These are phyloP conservation scores for Eupithecia subfuscata DNA, from an alignment of 2,888 invertebrate species.

Conservation along the genomic window DNA sequence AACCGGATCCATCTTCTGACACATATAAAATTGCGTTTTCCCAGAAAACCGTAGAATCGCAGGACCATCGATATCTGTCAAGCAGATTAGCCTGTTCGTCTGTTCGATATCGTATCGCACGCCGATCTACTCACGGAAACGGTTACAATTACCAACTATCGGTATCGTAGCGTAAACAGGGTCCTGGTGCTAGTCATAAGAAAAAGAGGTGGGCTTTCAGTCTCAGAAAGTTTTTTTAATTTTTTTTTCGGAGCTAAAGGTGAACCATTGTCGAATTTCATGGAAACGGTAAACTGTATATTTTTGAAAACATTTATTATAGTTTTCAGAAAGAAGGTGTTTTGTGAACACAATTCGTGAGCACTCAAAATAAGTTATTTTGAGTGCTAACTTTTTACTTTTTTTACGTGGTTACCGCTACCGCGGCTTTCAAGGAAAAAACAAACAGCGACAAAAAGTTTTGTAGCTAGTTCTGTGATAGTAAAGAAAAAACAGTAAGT, in stretches of 20 bases:
- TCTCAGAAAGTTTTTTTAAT: neutral
- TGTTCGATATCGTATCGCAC: conserved; percentile 74
- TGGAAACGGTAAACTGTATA: neutral
- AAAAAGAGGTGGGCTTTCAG: neutral
- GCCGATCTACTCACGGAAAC: conserved; percentile 69
- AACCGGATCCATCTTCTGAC: neutral
- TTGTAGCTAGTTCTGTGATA: no score
- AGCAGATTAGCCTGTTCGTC: conserved; percentile 61
- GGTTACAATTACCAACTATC: conserved; percentile 76
- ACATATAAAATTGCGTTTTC: neutral
- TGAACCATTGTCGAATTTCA: neutral
- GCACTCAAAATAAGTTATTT: no score
- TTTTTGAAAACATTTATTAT: no score
- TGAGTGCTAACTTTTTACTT: no score
- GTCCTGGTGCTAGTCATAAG: conserved; percentile 55
- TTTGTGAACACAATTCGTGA: no score
- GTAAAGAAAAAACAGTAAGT: no score
- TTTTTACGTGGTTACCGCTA: no score
- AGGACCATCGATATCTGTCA: conserved; percentile 44
- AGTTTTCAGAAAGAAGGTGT: no score
- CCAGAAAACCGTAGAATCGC: neutral
- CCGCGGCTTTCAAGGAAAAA: no score
- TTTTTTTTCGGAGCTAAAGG: neutral
- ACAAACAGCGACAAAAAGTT: no score
- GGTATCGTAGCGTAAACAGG: conserved; percentile 67